Evolutionary conservation across 2,113 vertebrate genomes (phyloP).

Genomic region (Arizona elegans): DNA sequence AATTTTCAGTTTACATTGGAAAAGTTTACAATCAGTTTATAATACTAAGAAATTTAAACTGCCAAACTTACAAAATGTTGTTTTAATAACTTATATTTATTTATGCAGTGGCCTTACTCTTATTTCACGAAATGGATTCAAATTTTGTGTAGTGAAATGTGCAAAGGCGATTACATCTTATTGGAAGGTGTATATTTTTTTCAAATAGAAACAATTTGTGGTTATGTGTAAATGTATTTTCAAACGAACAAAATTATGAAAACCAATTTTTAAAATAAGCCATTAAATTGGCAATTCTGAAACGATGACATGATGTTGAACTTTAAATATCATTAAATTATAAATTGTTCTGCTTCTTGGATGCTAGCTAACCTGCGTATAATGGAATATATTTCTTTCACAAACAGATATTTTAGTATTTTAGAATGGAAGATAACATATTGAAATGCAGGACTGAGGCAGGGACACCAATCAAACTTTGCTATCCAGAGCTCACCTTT

Average conservation of each 20-base stretch:
- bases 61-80: neutral
- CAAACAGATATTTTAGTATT: conserved; percentile 55
- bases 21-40: neutral
- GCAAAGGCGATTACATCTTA: neutral
- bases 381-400: conserved; percentile 22
- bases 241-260: neutral
- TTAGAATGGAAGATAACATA: conserved; percentile 54
- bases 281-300: conserved; percentile 46
- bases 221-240: neutral
- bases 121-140: neutral
- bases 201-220: neutral
- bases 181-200: neutral
- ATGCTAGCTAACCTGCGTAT: conserved; percentile 42
- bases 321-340: conserved; percentile 66
- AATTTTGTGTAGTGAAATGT: neutral
- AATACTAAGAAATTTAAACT: neutral
- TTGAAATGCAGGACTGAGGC: conserved; percentile 24
- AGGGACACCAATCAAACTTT: neutral
- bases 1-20: neutral
- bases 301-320: conserved; percentile 44
- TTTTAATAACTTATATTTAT: neutral
- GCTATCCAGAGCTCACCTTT: neutral
- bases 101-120: neutral
- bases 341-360: conserved; percentile 54
- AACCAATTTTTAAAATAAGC: conserved; percentile 32